Evolutionary conservation across 2,888 invertebrate species (phyloP).

Genomic region (Drosophila lacicola): DNA sequence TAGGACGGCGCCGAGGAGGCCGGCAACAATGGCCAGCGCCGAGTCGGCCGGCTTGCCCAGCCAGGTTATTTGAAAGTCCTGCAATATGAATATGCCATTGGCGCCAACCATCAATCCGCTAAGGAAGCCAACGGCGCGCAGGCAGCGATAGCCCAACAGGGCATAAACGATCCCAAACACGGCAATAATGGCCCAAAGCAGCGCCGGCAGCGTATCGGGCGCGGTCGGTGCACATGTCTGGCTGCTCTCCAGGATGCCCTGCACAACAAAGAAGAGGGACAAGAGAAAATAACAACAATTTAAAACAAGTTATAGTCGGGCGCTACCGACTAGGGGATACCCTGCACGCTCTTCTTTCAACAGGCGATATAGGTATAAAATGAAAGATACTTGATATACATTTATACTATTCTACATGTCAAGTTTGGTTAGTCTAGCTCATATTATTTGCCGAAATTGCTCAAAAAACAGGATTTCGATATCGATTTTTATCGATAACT

Average conservation of each 20-base stretch:
- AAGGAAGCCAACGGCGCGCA: slow-evolving; percentile 94
- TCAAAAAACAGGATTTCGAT: too few species aligned
- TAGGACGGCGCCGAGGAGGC: slow-evolving; percentile 84
- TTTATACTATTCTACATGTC: too few species aligned
- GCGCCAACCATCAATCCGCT: slow-evolving; percentile 95
- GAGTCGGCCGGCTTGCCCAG: slow-evolving; percentile 87
- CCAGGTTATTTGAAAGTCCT: slow-evolving; percentile 91
- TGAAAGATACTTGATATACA: too few species aligned
- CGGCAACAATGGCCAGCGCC: slow-evolving; percentile 84
- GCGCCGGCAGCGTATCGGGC: slow-evolving; percentile 84
- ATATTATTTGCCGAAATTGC: too few species aligned
- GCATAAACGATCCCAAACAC: slow-evolving; percentile 94
- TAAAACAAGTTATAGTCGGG: too few species aligned
- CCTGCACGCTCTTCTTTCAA: too few species aligned
- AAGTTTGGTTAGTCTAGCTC: too few species aligned
- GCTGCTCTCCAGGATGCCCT: slow-evolving; percentile 85
- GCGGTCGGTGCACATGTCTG: slow-evolving; percentile 83
- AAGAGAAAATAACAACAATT: not conserved
- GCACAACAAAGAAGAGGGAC: not conserved
- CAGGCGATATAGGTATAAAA: too few species aligned
- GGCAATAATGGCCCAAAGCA: slow-evolving; percentile 85
- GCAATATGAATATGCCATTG: slow-evolving; percentile 92
- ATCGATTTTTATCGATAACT: too few species aligned
- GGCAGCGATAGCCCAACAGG: slow-evolving; percentile 94
- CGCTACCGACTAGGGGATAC: too few species aligned